Percentiles rank a stretch among this genome's conserved stretches.
These are phyloP conservation scores for Merops nubicus DNA, from an alignment of 2,113 vertebrate genomes.

Conservation along the genomic window DNA sequence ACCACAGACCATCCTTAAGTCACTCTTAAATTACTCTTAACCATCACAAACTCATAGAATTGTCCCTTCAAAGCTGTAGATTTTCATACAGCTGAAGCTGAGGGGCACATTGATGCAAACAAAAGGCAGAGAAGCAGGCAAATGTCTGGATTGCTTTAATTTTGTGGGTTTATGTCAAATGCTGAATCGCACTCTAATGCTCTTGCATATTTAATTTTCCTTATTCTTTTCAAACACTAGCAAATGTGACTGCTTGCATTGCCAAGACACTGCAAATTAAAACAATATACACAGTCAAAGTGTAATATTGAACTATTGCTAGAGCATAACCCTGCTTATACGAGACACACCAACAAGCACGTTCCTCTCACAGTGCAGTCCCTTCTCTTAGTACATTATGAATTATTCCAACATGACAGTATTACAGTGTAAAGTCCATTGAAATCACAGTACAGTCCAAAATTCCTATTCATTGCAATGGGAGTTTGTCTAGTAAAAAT, in stretches of 20 bases:
- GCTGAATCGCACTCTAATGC: neutral
- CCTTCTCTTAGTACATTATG: neutral
- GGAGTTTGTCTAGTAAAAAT: conserved; percentile 57
- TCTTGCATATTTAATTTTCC: conserved; percentile 47
- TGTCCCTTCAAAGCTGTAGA: neutral
- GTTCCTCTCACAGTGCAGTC: neutral
- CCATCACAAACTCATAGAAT: neutral
- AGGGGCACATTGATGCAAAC: neutral
- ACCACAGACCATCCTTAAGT: neutral
- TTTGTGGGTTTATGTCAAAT: conserved; percentile 34
- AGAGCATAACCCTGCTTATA: neutral
- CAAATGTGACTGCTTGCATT: conserved; percentile 20
- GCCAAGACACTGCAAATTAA: conserved; percentile 38
- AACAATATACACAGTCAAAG: conserved; percentile 9
- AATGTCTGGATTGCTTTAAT: conserved; percentile 29
- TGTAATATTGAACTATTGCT: neutral
- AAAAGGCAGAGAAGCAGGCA: neutral
- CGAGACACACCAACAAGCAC: neutral
- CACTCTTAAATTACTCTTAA: neutral
- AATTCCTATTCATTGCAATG: conserved; percentile 11
- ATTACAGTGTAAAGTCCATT: neutral
- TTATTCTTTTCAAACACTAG: conserved; percentile 51
- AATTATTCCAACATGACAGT: neutral
- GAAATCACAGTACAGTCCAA: neutral
- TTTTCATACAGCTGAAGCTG: neutral